Base-by-base conservation (phyloP, 2,888 invertebrate species). In the Tholera decimalis region DNA sequence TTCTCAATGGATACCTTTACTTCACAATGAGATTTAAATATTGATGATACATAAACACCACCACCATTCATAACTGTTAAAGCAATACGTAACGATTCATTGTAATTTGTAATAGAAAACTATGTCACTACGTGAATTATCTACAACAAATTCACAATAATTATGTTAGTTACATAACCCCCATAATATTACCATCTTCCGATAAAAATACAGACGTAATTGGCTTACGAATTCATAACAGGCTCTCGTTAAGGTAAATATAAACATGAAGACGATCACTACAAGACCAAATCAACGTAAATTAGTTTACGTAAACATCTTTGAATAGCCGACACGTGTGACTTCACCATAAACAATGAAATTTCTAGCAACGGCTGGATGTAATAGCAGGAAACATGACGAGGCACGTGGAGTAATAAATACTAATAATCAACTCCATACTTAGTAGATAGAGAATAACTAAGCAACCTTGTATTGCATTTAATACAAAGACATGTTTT, bases 331-430 rank as follows among this genome's bases (percentile, higher is more conserved):
- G 13, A 24, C 77, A 77, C 69, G 77, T 73, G 70, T 49, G 9
- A 11, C 22, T 49, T 43, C 30, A n/a, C n/a, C n/a, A 51, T 46
- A 65, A 61, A 77, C 66, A 69, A 70, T 66, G 54, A 44, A 79
- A 66, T 56, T 64, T 63, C 63, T 72, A 72, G 28, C 37, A 56
- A 76, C 56, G 55, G 43, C 62, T 62, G 33, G 41, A 22, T 53
- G 41, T 72, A 63, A 50, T 51, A 54, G 62, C 79, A 69, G 66
- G 67, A 79, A 64, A 69, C 58, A 49, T 56, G 46, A 37, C n/a
- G 49, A 30, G 53, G 20, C 82, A 82, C 78, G 82, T 82, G 74
- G 57, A 46, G 68, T 41, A 64, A 82, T 76, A 78, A 78, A 78
- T 63, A 78, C 33, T 63, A 55, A 73, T 75, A 71, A 65, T 41